Conservation (phyloP, 2,113 vertebrate species). For the Ictalurus punctatus region DNA sequence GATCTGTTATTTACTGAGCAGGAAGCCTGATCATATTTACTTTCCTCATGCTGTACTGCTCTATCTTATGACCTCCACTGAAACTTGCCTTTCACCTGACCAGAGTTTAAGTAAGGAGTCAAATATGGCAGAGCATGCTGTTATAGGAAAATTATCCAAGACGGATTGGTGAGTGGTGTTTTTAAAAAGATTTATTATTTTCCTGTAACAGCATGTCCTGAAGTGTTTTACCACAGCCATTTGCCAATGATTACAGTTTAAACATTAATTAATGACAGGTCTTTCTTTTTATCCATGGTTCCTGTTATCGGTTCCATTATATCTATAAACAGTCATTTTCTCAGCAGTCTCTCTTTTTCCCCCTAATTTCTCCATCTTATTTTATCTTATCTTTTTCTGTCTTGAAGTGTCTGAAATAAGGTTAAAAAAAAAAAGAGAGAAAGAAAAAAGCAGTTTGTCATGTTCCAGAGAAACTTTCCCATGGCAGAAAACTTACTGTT, state of each 20-base stretch:
- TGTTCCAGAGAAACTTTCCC: background rate
- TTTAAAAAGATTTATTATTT: too few species aligned
- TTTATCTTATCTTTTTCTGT: background rate
- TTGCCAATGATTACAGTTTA: background rate
- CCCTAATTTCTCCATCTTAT: too few species aligned
- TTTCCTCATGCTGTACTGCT: background rate
- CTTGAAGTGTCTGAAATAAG: background rate
- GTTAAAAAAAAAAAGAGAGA: background rate
- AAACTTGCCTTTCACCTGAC: background rate
- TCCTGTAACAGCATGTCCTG: too few species aligned
- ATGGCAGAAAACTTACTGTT: background rate
- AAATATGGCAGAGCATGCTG: background rate
- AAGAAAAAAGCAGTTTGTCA: background rate
- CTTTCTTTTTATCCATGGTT: background rate
- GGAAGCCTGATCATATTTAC: background rate
- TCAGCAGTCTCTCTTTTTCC: background rate
- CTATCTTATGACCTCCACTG: background rate
- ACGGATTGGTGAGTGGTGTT: background rate
- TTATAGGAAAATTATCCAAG: background rate
- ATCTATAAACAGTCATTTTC: background rate
- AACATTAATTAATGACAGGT: background rate
- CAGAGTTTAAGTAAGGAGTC: background rate
- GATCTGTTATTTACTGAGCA: conserved; percentile 1
- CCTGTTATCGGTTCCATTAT: background rate
- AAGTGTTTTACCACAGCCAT: background rate